Evolutionary conservation across 2,113 vertebrate species (phyloP).

Genomic region (Calidris pugnax): DNA sequence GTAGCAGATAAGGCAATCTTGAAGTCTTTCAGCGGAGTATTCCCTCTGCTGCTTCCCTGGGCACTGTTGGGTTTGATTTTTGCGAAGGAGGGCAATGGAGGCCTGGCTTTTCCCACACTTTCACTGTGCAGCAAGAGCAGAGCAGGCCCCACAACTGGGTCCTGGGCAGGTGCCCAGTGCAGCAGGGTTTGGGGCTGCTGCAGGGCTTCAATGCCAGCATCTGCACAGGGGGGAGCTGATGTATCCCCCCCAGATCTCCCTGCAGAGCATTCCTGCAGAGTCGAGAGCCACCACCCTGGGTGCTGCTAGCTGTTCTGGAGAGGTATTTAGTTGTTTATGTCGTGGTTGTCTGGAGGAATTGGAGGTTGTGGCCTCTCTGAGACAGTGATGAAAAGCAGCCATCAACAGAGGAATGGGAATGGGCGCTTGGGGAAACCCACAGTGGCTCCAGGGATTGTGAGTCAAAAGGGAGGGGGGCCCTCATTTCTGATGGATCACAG

Average conservation of each 20-base stretch:
- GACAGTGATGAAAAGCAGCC: not conserved
- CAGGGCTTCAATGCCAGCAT: not conserved
- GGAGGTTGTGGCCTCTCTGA: not conserved
- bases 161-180: fast-evolving
- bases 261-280: not conserved
- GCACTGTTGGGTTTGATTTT: not conserved
- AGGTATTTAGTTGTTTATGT: not conserved
- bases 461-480: not conserved
- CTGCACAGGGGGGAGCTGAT: not conserved
- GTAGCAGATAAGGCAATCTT: not conserved
- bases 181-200: not conserved
- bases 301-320: not conserved
- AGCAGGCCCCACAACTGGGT: not conserved
- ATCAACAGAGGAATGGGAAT: not conserved
- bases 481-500: not conserved
- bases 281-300: not conserved
- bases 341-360: not conserved
- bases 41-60: not conserved
- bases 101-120: not conserved
- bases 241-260: not conserved
- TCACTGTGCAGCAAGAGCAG: not conserved
- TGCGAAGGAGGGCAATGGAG: not conserved
- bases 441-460: not conserved
- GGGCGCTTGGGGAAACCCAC: not conserved
- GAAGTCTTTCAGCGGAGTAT: not conserved